Conservation (phyloP, 2,888 invertebrate species). For the Tachina lurida region DNA sequence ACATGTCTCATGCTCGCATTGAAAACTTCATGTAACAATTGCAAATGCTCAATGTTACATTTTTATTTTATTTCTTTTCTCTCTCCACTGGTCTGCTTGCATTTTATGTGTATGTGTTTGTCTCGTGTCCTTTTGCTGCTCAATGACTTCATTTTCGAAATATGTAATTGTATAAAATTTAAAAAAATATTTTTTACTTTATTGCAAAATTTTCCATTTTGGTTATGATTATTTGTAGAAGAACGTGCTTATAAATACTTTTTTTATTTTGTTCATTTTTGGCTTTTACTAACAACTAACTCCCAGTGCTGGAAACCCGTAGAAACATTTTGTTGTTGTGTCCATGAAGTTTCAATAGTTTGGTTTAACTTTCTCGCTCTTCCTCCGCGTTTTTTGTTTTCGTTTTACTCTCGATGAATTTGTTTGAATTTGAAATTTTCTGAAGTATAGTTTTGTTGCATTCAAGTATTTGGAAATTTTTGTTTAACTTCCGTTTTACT, state of each 20-base stretch:
- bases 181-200: slow-evolving; percentile 64
- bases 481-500: slow-evolving; percentile 70
- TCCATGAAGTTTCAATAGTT: slow-evolving; percentile 64
- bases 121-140: slow-evolving; percentile 69
- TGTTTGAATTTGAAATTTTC: slow-evolving; percentile 49
- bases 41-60: slow-evolving; percentile 6
- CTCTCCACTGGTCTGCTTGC: not conserved
- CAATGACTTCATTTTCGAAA: slow-evolving; percentile 80
- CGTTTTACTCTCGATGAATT: slow-evolving; percentile 22
- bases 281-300: slow-evolving; percentile 18
- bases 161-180: slow-evolving; percentile 71
- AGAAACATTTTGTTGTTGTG: slow-evolving; percentile 11
- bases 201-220: slow-evolving; percentile 55
- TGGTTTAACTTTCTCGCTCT: slow-evolving; percentile 17
- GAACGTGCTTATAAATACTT: slow-evolving; percentile 52
- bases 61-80: not conserved
- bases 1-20: slow-evolving; percentile 10
- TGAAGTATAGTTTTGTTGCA: slow-evolving; percentile 60
- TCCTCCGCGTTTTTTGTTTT: not conserved
- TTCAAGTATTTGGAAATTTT: slow-evolving; percentile 62
- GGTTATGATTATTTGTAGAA: slow-evolving; percentile 29
- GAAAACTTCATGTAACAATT: slow-evolving; percentile 34
- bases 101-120: not conserved
- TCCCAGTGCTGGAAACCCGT: not conserved
- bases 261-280: slow-evolving; percentile 42